Percentiles rank a stretch among this genome's conserved stretches.
Evolutionary conservation across 1,140 invertebrate species (phyloP).

Genomic region (Pogonognathellus flavescens): DNA sequence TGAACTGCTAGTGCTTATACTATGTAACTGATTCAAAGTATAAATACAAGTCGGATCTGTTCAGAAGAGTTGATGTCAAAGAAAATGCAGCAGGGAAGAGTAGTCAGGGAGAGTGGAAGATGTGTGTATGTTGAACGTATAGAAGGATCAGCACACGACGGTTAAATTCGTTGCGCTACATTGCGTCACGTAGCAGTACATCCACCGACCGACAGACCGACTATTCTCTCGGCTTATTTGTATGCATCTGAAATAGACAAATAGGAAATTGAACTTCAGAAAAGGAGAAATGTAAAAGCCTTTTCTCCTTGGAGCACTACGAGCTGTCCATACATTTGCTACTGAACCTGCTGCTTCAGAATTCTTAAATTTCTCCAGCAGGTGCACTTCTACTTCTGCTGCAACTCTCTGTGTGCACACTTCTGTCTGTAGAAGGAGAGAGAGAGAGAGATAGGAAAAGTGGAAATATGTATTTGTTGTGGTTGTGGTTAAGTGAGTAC

Average conservation of each 20-base stretch:
- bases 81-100: background rate
- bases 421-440: no score
- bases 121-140: no score
- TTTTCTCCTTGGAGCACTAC: background rate
- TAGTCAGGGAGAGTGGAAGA: no score
- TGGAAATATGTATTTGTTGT: no score
- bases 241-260: constrained; percentile 45
- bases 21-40: background rate
- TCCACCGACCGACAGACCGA: background rate
- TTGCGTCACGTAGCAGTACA: constrained; percentile 7
- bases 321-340: background rate
- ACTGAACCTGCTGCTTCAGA: constrained; percentile 14
- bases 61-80: constrained; percentile 25
- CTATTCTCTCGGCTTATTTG: constrained; percentile 32
- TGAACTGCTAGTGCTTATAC: background rate
- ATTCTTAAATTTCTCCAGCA: no score
- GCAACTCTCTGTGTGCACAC: no score
- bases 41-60: constrained; percentile 14
- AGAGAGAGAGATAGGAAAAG: no score
- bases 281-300: constrained; percentile 29
- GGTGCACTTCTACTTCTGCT: no score
- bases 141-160: background rate
- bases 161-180: constrained; percentile 6
- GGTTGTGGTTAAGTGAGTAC: no score
- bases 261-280: constrained; percentile 43